These are phyloP conservation scores for Halisarca cf. caerulea DNA, from an alignment of 37 sponge, comb jelly and placozoan species.

Conservation along the genomic window DNA sequence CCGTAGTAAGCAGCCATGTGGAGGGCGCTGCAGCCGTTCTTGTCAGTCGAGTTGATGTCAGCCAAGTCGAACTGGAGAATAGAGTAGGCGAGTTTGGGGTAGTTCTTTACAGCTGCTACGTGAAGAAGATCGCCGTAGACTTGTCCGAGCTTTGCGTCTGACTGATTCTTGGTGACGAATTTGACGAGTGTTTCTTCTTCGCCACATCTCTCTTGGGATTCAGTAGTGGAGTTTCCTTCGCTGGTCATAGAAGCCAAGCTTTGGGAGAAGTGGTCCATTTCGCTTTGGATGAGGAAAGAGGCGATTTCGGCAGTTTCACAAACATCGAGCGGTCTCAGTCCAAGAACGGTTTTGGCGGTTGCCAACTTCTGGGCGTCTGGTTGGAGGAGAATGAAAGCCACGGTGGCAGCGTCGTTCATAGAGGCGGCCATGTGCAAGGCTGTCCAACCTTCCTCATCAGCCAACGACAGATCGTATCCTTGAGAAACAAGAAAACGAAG, in stretches of 20 bases:
- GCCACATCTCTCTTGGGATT: too few species aligned
- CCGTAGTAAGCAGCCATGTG: constrained; percentile 64
- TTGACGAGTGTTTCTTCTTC: constrained; percentile 7
- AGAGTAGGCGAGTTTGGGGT: constrained; percentile 43
- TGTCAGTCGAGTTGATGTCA: constrained; percentile 39
- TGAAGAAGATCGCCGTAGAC: constrained; percentile 45
- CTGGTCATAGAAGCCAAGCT: not conserved
- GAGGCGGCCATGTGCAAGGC: constrained; percentile 67
- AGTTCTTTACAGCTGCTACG: constrained; percentile 73
- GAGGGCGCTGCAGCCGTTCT: constrained; percentile 57
- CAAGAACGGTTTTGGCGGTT: constrained; percentile 34
- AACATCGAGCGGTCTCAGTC: constrained; percentile 63
- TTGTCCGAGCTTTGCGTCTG: constrained; percentile 19
- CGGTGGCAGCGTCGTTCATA: constrained; percentile 69
- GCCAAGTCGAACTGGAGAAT: constrained; percentile 22
- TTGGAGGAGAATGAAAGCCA: constrained; percentile 30
- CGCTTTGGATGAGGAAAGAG: constrained; percentile 62
- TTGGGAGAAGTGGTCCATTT: constrained; percentile 24
- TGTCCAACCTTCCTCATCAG: constrained; percentile 70
- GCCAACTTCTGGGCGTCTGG: constrained; percentile 36
- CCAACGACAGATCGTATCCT: constrained; percentile 57
- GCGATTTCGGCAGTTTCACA: constrained; percentile 70
- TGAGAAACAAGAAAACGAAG: constrained; percentile 44
- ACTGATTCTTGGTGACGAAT: not conserved
- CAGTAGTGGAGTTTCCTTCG: not conserved